A percentile compares a stretch with the other conserved stretches of the same genome.
phyloP scores from a whole-genome alignment of 1,140 invertebrate species.

The Cotesia glomerata region DNA sequence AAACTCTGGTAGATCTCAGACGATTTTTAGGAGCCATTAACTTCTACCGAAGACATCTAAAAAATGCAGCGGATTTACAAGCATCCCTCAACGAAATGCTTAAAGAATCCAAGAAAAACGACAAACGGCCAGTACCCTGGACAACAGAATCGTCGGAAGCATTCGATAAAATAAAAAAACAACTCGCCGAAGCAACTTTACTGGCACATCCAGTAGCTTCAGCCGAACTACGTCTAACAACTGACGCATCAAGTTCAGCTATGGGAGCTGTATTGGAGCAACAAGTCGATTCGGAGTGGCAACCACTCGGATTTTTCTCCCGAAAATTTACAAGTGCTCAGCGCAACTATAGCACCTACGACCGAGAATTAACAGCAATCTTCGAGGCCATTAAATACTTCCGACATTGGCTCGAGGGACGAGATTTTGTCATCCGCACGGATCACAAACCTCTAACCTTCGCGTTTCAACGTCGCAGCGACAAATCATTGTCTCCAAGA shows the following conservation, averaged over 20 bases:
- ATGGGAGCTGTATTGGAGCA: background rate
- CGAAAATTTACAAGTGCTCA: slow-evolving; percentile 29
- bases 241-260: background rate
- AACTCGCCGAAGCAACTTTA: slow-evolving; percentile 20
- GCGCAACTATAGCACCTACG: slow-evolving; percentile 53
- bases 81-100: slow-evolving; percentile 28
- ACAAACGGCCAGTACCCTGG: slow-evolving; percentile 28
- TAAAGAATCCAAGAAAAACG: slow-evolving; percentile 33
- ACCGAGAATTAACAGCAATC: slow-evolving; percentile 59
- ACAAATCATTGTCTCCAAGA: slow-evolving; percentile 38
- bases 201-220: slow-evolving; percentile 13
- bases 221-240: background rate
- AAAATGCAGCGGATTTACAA: slow-evolving; percentile 23
- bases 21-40: slow-evolving; percentile 36
- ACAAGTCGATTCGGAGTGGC: too few relatives aligned
- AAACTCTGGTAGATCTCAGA: slow-evolving; percentile 17
- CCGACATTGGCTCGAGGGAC: slow-evolving; percentile 54
- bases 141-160: slow-evolving; percentile 13
- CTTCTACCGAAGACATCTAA: slow-evolving; percentile 40
- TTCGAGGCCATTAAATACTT: slow-evolving; percentile 58
- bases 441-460: slow-evolving; percentile 55
- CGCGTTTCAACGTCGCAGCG: slow-evolving; percentile 42
- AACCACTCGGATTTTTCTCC: too few relatives aligned
- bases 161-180: slow-evolving; percentile 29
- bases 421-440: slow-evolving; percentile 46